Evolutionary conservation across 2,888 invertebrate genomes (phyloP).

Genomic region (Tipula confusa): DNA sequence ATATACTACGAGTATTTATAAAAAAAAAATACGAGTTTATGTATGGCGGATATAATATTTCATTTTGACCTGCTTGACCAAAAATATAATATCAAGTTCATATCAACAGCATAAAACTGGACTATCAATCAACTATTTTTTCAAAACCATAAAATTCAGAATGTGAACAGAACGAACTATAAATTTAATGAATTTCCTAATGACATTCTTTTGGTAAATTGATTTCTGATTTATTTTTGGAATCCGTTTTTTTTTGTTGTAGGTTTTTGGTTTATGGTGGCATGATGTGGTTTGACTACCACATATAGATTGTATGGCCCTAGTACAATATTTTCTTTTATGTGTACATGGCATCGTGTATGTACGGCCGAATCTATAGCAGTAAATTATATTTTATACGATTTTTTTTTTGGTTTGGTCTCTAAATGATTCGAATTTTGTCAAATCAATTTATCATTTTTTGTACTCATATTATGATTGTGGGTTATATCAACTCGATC

Average conservation of each 20-base stretch:
- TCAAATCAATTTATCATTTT: constrained; percentile 25
- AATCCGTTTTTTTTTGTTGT: background rate
- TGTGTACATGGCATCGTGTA: background rate
- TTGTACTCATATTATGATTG: background rate
- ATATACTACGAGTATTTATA: too few relatives aligned
- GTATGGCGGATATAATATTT: background rate
- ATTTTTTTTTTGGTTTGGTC: too few relatives aligned
- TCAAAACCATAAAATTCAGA: constrained; percentile 25
- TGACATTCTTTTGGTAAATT: constrained; percentile 25
- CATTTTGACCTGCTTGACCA: background rate
- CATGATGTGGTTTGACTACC: too few relatives aligned
- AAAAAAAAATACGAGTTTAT: too few relatives aligned
- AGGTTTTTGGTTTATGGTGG: background rate
- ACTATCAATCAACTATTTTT: constrained; percentile 25
- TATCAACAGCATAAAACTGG: background rate
- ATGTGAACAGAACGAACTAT: constrained; percentile 5
- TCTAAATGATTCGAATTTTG: background rate
- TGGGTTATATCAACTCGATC: background rate
- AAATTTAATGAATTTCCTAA: constrained; percentile 20
- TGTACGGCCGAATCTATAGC: background rate
- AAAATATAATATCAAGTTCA: background rate
- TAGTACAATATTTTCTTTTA: background rate
- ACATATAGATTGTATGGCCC: too few relatives aligned
- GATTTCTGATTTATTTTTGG: background rate
- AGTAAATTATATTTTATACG: background rate